A percentile compares a stretch with the other conserved stretches of the same genome.
phyloP scores from a whole-genome alignment of 2,888 invertebrate species.

The Bombylius discolor region DNA sequence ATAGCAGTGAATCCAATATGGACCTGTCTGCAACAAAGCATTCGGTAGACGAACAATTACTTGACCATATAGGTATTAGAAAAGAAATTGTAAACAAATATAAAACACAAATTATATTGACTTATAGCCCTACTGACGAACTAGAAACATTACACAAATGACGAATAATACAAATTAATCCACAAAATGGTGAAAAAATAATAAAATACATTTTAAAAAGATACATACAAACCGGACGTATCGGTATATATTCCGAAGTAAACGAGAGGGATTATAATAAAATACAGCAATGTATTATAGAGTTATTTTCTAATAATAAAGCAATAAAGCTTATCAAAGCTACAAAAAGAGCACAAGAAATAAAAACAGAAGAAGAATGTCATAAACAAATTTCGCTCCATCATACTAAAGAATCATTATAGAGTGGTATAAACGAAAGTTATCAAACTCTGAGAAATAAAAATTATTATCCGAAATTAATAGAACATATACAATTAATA shows the following conservation, averaged over 20 bases:
- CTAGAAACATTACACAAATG: too few relatives aligned
- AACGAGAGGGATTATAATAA: too few relatives aligned
- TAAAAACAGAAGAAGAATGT: slow-evolving; percentile 7
- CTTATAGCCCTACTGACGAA: too few relatives aligned
- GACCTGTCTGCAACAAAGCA: slow-evolving; percentile 4
- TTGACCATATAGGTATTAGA: slow-evolving; percentile 8
- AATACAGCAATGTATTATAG: too few relatives aligned
- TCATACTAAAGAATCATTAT: slow-evolving; percentile 8
- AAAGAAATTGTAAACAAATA: slow-evolving; percentile 6
- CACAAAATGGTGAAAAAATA: too few relatives aligned
- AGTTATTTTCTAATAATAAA: too few relatives aligned
- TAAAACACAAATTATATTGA: too few relatives aligned
- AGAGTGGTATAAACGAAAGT: slow-evolving; percentile 11
- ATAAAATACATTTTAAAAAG: too few relatives aligned
- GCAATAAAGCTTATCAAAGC: slow-evolving; percentile 4
- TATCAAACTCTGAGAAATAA: slow-evolving; percentile 6
- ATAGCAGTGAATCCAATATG: too few relatives aligned
- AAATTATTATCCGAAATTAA: slow-evolving; percentile 9
- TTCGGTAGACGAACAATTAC: slow-evolving; percentile 3
- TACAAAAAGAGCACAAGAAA: slow-evolving; percentile 7
- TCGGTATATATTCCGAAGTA: too few relatives aligned
- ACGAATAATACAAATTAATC: too few relatives aligned
- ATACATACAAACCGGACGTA: too few relatives aligned
- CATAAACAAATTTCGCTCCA: slow-evolving; percentile 11
- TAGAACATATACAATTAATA: slow-evolving; percentile 12